Conservation (phyloP, 1,140 invertebrate species). For the Gerris buenoi region DNA sequence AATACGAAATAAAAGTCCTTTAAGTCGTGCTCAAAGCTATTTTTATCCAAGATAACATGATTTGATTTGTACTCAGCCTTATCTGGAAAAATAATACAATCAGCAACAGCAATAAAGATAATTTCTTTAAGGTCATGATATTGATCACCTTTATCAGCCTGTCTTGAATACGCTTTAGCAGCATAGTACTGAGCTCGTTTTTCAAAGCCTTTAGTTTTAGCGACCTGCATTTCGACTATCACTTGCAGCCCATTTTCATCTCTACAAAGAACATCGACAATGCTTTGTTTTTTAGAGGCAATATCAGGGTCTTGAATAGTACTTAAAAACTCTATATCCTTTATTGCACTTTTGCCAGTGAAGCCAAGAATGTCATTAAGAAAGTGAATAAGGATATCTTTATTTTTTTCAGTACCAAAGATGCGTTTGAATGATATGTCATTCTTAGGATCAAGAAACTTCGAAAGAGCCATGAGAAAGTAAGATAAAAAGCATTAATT, state of each 20-base stretch:
- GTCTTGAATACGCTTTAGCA: neutral
- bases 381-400: slow-evolving; percentile 5
- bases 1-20: neutral
- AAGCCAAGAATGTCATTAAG: neutral
- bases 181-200: neutral
- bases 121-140: neutral
- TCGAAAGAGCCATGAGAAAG: neutral
- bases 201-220: neutral
- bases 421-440: neutral
- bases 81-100: neutral
- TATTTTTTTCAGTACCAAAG: neutral
- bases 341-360: neutral
- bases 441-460: slow-evolving; percentile 1
- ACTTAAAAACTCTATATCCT: neutral
- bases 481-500: no score
- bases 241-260: neutral
- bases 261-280: neutral
- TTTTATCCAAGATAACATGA: neutral
- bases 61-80: neutral
- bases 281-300: neutral
- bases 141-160: neutral
- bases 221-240: neutral
- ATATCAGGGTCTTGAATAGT: neutral
- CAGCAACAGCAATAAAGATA: neutral
- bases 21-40: neutral